Conservation (phyloP, 2,113 vertebrate genomes). For the Eurypyga helias region DNA sequence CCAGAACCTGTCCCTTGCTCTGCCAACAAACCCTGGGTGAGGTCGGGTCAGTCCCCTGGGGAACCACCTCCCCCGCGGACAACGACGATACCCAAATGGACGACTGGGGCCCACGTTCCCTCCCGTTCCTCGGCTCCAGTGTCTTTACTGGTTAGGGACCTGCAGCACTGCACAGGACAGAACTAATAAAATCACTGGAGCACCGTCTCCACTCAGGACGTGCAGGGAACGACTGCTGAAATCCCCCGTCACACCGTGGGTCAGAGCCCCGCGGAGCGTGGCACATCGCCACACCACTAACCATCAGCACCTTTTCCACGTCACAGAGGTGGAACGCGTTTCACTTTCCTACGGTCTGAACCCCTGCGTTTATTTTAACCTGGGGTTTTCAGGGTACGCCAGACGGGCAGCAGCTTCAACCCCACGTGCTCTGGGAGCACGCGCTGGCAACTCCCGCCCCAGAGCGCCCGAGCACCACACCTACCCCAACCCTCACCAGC, state of each 20-base stretch:
- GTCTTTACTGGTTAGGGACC: not conserved
- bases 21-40: not conserved
- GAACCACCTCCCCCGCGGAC: not conserved
- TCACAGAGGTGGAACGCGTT: not conserved
- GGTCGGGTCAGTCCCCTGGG: not conserved
- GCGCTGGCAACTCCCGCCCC: fast-evolving
- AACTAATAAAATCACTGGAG: slow-evolving; percentile 22
- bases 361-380: not conserved
- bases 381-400: not conserved
- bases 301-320: not conserved
- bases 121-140: not conserved
- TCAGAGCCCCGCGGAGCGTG: not conserved
- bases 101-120: not conserved
- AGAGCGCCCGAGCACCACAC: not conserved
- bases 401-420: not conserved
- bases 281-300: not conserved
- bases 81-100: not conserved
- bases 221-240: slow-evolving; percentile 25
- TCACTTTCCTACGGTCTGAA: not conserved
- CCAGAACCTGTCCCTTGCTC: not conserved
- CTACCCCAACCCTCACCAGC: not conserved
- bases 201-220: not conserved
- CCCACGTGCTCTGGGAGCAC: not conserved
- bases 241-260: not conserved
- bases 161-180: not conserved